Conservation (phyloP, 2,888 invertebrate genomes). For the Apamea sordens region DNA sequence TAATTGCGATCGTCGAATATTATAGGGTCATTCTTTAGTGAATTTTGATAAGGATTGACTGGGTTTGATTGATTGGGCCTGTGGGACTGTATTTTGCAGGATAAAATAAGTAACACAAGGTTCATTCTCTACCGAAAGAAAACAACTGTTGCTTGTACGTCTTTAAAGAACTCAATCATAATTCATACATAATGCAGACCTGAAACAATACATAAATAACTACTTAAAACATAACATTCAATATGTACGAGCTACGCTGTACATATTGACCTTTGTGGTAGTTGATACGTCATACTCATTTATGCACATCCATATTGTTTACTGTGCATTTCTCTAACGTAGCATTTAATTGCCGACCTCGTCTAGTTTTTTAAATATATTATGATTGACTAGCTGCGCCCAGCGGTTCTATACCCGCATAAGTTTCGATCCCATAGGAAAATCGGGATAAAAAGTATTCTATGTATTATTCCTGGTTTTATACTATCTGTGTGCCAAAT, state of each 20-base stretch:
- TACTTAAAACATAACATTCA: not conserved
- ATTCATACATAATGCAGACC: not conserved
- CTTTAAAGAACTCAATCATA: not conserved
- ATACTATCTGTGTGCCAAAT: no score
- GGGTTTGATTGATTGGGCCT: constrained; percentile 18
- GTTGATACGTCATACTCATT: not conserved
- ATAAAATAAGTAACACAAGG: not conserved
- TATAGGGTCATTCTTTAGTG: constrained; percentile 28
- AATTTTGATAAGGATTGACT: constrained; percentile 15
- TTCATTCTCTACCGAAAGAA: not conserved
- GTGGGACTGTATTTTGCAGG: not conserved
- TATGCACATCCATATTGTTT: not conserved
- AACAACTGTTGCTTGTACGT: not conserved
- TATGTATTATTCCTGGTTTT: no score
- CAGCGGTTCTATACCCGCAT: no score
- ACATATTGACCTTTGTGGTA: not conserved
- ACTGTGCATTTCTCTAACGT: not conserved
- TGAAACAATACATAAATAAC: not conserved
- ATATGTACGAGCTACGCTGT: no score
- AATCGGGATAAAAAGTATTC: no score
- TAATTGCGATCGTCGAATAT: constrained; percentile 47
- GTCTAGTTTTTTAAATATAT: no score
- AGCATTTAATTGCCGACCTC: no score
- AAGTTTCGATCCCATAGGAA: no score
- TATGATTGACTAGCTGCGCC: no score